phyloP scores from a whole-genome alignment of 1,140 invertebrate genomes.

The Papilio helenus region DNA sequence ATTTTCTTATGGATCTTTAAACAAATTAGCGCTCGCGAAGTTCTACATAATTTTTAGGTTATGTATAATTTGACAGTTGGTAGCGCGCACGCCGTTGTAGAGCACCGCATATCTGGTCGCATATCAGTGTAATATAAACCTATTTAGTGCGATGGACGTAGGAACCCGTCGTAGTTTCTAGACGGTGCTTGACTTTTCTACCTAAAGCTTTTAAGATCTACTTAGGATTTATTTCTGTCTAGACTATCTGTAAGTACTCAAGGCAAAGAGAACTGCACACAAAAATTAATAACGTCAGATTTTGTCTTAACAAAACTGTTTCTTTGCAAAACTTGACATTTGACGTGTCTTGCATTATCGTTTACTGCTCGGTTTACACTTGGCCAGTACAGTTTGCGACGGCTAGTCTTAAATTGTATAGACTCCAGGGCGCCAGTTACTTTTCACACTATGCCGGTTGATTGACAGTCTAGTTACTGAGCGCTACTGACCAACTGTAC shows the following conservation, averaged over 20 bases:
- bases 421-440: no score
- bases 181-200: constrained; percentile 53
- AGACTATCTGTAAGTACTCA: constrained; percentile 8
- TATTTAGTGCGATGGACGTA: constrained; percentile 33
- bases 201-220: constrained; percentile 42
- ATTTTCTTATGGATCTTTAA: constrained; percentile 74
- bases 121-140: constrained; percentile 57
- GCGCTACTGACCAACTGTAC: no score
- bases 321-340: neutral
- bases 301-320: neutral
- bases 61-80: constrained; percentile 7
- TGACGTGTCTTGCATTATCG: neutral
- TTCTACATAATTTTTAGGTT: constrained; percentile 40
- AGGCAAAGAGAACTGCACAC: neutral
- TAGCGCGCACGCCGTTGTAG: constrained; percentile 35
- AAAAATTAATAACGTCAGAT: neutral
- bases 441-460: no score
- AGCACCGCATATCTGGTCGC: constrained; percentile 51
- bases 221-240: constrained; percentile 25
- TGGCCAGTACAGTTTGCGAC: no score
- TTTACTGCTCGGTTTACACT: neutral
- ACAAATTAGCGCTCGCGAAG: constrained; percentile 49
- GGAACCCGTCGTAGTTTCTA: constrained; percentile 45
- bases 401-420: no score
- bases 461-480: no score